Evolutionary conservation across 92 coral and sea anemone genomes (phyloP), one percentile per base, ranked within the genome.

Genomic region (Plumapathes pennacea): DNA sequence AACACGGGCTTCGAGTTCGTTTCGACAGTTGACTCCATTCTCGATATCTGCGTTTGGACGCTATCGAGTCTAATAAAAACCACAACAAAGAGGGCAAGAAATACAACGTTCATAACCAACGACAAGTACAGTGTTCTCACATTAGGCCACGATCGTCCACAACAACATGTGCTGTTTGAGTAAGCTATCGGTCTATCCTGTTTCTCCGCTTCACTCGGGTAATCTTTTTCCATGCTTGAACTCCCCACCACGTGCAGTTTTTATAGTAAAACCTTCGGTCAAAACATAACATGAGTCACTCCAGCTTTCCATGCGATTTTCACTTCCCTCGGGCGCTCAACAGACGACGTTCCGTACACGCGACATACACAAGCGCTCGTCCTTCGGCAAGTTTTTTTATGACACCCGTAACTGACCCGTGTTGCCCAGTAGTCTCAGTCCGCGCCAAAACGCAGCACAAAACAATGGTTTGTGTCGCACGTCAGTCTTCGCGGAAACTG

Each of bases 401-500:
- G 21, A 15, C 0, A 32, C 53, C 54, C 52, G 63, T 66, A 66
- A 61, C n/a, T 54, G 32, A 57, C 23, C 15, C 42, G 6, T n/a
- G 6, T 6, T 38, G 27, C 30, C 45, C 31, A 10, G 55, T 34
- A 56, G 11, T 15, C 38, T 12, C 38, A 24, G 22, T 15, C 54
- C 96, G 86, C 96, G 96, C 96, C 96, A 88, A 88, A 87, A 81
- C 73, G 29, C 73, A 66, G 60, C 63, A 53, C 42, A 72, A 77
- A 80, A 88, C 96, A 88, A 88, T 88, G 62, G 89, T 28, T 54
- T 28, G 42, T 29, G 41, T 14, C 57, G 71, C 32, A 67, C 82
- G 96, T 87, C 86, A 82, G 63, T 78, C 73, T 62, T 63, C 80
- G 82, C 72, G 81, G 75, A 32, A 62, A 74, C 52, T 51, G 26